Conservation (phyloP, 1,140 invertebrate genomes). For the Leptinotarsa undecemlineata region DNA sequence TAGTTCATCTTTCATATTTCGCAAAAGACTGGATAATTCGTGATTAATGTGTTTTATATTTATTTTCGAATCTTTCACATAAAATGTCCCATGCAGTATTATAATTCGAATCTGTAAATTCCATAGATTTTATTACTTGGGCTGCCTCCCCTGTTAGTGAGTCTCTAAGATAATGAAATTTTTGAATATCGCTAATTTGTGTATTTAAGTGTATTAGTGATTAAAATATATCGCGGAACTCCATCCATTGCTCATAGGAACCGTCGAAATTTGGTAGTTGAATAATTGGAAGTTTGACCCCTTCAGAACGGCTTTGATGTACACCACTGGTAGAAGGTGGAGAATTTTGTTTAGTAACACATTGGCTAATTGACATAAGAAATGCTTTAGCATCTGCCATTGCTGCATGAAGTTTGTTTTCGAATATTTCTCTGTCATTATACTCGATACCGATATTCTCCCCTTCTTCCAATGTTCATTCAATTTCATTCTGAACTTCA, state of each 20-base stretch:
- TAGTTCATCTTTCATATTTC: conserved; percentile 10
- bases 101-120: too few species aligned
- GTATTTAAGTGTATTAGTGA: conserved; percentile 34
- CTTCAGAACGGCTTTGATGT: neutral
- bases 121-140: too few species aligned
- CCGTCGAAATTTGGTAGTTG: conserved; percentile 43
- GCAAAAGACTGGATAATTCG: conserved; percentile 15
- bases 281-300: conserved; percentile 41
- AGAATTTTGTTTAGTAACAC: neutral
- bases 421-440: conserved; percentile 7
- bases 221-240: conserved; percentile 45
- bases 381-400: neutral
- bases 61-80: too few species aligned
- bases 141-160: conserved; percentile 33
- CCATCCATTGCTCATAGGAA: conserved; percentile 40
- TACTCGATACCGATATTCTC: neutral
- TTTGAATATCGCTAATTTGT: conserved; percentile 17
- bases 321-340: too few species aligned
- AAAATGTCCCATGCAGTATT: too few species aligned
- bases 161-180: conserved; percentile 45
- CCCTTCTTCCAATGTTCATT: neutral
- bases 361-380: neutral
- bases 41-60: conserved; percentile 1
- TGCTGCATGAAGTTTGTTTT: neutral
- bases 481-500: conserved; percentile 13